A percentile compares a stretch with the other conserved stretches of the same genome.
Evolutionary conservation across 2,113 vertebrate genomes (phyloP).

Genomic region (Pseudorhombus dupliciocellatus): DNA sequence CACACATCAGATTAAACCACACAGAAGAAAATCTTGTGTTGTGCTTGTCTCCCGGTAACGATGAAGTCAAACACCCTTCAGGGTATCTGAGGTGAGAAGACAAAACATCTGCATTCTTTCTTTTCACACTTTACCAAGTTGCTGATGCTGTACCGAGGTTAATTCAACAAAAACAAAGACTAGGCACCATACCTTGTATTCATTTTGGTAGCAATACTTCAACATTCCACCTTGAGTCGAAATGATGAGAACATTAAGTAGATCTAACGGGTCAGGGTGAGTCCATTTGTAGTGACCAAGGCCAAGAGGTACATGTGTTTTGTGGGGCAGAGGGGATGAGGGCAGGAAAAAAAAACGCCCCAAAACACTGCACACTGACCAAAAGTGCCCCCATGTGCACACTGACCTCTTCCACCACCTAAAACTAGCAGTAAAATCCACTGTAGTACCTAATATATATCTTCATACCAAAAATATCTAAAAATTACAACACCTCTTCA

Average conservation of each 20-base stretch:
- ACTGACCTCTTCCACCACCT: constrained; percentile 58
- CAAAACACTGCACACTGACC: constrained; percentile 38
- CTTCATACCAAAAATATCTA: constrained; percentile 75
- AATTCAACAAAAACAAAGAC: constrained; percentile 11
- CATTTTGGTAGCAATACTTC: constrained; percentile 52
- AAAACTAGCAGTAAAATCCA: constrained; percentile 67
- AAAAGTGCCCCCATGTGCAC: constrained; percentile 53
- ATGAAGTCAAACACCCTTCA: constrained; percentile 8
- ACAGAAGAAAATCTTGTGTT: constrained; percentile 28
- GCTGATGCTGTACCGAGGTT: constrained; percentile 62
- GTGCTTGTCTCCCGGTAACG: constrained; percentile 53
- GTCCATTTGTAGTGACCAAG: constrained; percentile 48
- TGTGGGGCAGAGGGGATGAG: constrained; percentile 29
- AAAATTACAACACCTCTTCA: constrained; percentile 66
- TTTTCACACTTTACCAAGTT: constrained; percentile 30
- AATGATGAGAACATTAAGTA: constrained; percentile 25
- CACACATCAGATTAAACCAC: constrained; percentile 50
- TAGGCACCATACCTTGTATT: constrained; percentile 43
- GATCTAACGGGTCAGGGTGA: constrained; percentile 37
- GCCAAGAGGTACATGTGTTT: constrained; percentile 52
- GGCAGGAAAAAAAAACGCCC: constrained; percentile 6
- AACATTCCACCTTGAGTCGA: constrained; percentile 35
- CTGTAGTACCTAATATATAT: constrained; percentile 80
- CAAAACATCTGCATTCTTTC: constrained; percentile 48
- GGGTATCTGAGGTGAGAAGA: constrained; percentile 35